These are phyloP conservation scores for Pithys albifrons DNA, from an alignment of 2,113 vertebrate species.

Conservation along the genomic window DNA sequence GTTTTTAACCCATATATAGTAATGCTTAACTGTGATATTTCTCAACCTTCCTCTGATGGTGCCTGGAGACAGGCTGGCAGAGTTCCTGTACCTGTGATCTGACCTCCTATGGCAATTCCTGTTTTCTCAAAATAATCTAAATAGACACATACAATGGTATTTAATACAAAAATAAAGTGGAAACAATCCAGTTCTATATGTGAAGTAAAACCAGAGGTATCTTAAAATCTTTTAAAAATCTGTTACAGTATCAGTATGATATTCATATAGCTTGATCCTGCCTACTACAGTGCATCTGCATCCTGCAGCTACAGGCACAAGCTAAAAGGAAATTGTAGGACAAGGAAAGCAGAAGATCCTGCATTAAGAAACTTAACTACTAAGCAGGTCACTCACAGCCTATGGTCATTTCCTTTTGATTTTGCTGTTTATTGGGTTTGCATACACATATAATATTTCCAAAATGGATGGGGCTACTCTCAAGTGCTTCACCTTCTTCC, in stretches of 20 bases:
- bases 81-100: background rate
- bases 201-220: background rate
- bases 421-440: background rate
- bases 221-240: background rate
- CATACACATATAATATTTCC: background rate
- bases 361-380: background rate
- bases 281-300: background rate
- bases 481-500: background rate
- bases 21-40: background rate
- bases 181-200: background rate
- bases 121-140: background rate
- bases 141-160: background rate
- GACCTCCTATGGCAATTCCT: background rate
- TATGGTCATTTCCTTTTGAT: background rate
- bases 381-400: background rate
- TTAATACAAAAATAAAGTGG: background rate
- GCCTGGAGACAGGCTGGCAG: background rate
- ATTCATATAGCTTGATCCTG: background rate
- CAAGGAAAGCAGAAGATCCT: background rate
- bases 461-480: background rate
- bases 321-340: background rate
- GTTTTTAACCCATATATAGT: background rate
- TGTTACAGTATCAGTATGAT: background rate
- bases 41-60: background rate
- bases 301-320: background rate